Evolutionary conservation across 2,113 vertebrate species (phyloP), one percentile per base, ranked within the genome.

Genomic region (Perognathus longimembris): DNA sequence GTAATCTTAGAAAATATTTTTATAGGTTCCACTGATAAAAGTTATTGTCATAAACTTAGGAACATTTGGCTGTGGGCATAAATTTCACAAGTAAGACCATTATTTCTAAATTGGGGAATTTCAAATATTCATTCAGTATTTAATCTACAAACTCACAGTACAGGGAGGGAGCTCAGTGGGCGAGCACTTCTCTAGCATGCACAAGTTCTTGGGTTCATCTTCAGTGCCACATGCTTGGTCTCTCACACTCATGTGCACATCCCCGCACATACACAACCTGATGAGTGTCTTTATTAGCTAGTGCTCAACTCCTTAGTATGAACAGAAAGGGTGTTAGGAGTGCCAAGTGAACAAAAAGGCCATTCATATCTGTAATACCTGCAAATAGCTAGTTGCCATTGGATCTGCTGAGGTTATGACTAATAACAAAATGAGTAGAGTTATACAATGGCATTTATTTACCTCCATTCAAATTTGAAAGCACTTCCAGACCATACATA

Each of bases 381-480:
- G 32, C 42, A 89, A 78, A 40, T 57, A 54, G 76, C 67, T 50
- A 77, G 45, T 70, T 2, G 0, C 74, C 8, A 12, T 30, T 66
- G 28, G 26, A 67, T 63, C 40, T 81, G 63, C 36, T 71, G 74
- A 90, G 86, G 75, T 92, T 64, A 45, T 80, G 78, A 81, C 34
- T 57, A 69, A 93, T 70, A 45, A 45, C 45, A 11, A 45, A 45
- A 45, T 63, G 30, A 94, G 12, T 77, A 26, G 73, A 85, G 81
- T 42, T 78, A 75, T 77, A n/a, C 10, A 66, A 70, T 85, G 61
- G 36, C 70, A 80, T 61, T 77, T 91, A 63, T 85, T 81, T 78
- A 66, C 32, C 59, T 79, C 76, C 24, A 64, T 95, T 87, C 88
- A 93, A 78, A 80, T 93, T 75, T n/a, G 70, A 88, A 95, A 88